phyloP scores from a whole-genome alignment of 53 echinoderm and acorn worm genomes.

The Henricia sp. region DNA sequence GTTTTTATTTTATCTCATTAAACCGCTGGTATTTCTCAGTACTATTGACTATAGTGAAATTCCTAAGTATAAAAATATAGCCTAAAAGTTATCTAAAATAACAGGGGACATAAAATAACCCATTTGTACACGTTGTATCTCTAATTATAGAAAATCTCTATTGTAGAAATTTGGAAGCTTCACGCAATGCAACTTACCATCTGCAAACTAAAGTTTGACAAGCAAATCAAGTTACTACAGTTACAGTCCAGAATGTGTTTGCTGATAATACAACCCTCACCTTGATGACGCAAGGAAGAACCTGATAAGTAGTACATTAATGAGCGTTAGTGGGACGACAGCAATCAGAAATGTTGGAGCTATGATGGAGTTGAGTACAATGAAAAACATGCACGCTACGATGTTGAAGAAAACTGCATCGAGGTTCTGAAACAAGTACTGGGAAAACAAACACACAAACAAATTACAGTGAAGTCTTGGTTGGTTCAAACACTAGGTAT shows the following conservation, averaged over 20 bases:
- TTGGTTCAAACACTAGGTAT: background rate
- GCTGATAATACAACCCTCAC: constrained; percentile 18
- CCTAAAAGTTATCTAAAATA: no score
- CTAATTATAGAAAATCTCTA: no score
- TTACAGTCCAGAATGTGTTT: background rate
- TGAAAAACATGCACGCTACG: constrained; percentile 7
- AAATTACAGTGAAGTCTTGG: background rate
- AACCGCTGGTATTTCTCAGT: no score
- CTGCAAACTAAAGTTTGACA: no score
- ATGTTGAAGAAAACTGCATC: constrained; percentile 51
- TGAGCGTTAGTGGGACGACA: constrained; percentile 4
- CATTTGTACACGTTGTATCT: no score
- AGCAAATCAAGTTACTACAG: background rate
- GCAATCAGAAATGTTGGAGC: constrained; percentile 45
- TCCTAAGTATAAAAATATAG: no score
- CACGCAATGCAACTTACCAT: no score
- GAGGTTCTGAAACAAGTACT: constrained; percentile 55
- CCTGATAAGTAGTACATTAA: constrained; percentile 29
- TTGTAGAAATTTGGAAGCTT: no score
- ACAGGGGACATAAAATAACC: no score
- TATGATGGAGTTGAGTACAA: constrained; percentile 39
- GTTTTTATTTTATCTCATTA: no score
- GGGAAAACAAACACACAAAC: background rate
- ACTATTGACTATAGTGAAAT: no score
- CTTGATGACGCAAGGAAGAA: constrained; percentile 59